Base-by-base conservation (phyloP, 2,888 invertebrate species). In the Xestia c-nigrum region DNA sequence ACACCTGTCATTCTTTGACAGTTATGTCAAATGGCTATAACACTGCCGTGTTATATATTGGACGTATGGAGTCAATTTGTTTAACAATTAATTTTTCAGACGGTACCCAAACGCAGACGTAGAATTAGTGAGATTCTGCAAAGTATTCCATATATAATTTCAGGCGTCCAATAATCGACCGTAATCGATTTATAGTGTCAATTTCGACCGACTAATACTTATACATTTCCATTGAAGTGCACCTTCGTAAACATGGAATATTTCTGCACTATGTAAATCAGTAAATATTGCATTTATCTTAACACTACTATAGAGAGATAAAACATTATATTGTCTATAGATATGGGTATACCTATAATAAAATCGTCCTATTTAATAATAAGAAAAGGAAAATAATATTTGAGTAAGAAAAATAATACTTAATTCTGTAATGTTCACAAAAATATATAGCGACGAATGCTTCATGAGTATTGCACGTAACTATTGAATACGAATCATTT, bases 391-490 rank as follows among this genome's bases (percentile, higher is more conserved):
- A 88, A 89, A 89, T 88, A 89, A 89, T 87, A 90, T 85, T 80
- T 76, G 83, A 89, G 80, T 88, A 89, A 72, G 78, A 87, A 89
- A 69, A 89, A 91, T 90, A 91, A 91, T 90, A 89, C 89, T 86
- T 83, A 81, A 77, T 76, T 61, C 84, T 86, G 83, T 85, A 85
- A 85, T 74, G 85, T 87, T 88, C 90, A 89, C 81, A 87, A 69
- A 83, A 78, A 87, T 89, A 89, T 61, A 85, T 74, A 76, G 87
- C 79, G 57, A 76, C 65, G 65, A 76, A 66, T 79, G 38, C 16
- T 57, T 43, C 55, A 70, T 69, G 66, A 81, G 72, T 81, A 86
- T 81, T 83, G 74, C 77, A 68, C 57, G 75, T 77, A 70, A 83
- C 61, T 74, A 74, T 64, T 70, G 46, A 43, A 71, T 57, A 74